Evolutionary conservation across 1,140 invertebrate species (phyloP), one percentile per base, ranked within the genome.

Genomic region (Protaetia brevitarsis): DNA sequence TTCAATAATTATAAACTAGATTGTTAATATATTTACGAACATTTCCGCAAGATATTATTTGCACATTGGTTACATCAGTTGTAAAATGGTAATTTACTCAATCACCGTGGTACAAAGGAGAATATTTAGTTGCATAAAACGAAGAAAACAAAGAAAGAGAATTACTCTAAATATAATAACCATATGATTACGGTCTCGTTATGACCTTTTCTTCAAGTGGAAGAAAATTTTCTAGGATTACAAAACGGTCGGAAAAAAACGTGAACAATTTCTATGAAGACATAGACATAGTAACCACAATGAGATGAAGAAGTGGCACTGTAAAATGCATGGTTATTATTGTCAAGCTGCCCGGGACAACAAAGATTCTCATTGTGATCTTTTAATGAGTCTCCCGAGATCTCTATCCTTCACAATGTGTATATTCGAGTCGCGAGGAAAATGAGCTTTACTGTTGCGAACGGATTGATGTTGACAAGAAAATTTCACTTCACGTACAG

Each of bases 341-440:
- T 71, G 70, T 71, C 57, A 31, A 29, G 57, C 30, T 58, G 58
- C 61, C 19, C 62, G 63, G 59, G 68, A 71, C 68, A 69, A 71
- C 70, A 71, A 71, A 71, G 68, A 16, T 67, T 59, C 27, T 65
- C 63, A 71, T 71, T 71, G 70, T 71, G 62, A 69, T 69, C 65
- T 58, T 63, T 71, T 71, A 69, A 71, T 69, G 70, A 69, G 58
- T 64, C 64, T 51, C 41, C 51, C 41, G 57, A 45, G 23, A 64
- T 28, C 16, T 36, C 37, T 57, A 64, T 29, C 57, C 63, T 41
- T 56, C 31, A 13, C 26, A 26, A 8, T 34, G 29, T 34, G 61
- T 19, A 60, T 26, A 36, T 36, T 29, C 30, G 16, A 60, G 27
- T 7, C 28, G 58, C 21, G n/a, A 8, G 30, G 27, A 29, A 30